Conservation (phyloP, 1,140 invertebrate genomes). For the Drosophila dunni region DNA sequence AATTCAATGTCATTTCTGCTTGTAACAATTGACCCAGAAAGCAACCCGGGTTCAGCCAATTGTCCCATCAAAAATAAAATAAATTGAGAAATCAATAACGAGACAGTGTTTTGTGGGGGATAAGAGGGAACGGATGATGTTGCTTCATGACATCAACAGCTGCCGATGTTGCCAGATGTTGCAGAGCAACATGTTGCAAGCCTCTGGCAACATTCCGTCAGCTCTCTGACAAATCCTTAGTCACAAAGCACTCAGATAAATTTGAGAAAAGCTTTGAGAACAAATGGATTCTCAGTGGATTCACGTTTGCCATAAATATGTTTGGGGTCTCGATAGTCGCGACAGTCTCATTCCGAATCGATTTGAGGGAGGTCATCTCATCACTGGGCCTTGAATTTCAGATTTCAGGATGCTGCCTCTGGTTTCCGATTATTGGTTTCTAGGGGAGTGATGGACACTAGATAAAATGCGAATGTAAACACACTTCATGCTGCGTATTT, state of each 20-base stretch:
- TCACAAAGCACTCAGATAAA: neutral
- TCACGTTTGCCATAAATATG: conserved; percentile 12
- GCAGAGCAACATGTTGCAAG: neutral
- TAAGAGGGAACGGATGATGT: neutral
- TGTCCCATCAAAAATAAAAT: conserved; percentile 1
- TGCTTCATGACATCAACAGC: conserved; percentile 11
- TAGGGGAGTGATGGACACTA: neutral
- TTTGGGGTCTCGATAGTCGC: neutral
- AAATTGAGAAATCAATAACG: conserved; percentile 21
- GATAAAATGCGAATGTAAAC: conserved; percentile 20
- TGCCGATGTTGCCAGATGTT: neutral
- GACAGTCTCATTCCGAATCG: conserved; percentile 5
- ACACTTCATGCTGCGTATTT: neutral
- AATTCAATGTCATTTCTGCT: conserved; percentile 7
- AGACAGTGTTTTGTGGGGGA: conserved; percentile 3
- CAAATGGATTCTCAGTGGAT: conserved; percentile 2
- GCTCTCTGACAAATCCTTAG: neutral
- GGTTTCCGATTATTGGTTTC: neutral
- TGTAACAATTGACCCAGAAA: conserved; percentile 13
- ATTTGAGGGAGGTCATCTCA: conserved; percentile 22
- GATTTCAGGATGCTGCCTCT: neutral
- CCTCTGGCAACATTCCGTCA: conserved; percentile 1
- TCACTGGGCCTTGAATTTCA: neutral
- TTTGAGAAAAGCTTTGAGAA: neutral
- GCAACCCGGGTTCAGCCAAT: neutral